phyloP scores from a whole-genome alignment of 2,888 invertebrate genomes.

The Metellina segmentata region DNA sequence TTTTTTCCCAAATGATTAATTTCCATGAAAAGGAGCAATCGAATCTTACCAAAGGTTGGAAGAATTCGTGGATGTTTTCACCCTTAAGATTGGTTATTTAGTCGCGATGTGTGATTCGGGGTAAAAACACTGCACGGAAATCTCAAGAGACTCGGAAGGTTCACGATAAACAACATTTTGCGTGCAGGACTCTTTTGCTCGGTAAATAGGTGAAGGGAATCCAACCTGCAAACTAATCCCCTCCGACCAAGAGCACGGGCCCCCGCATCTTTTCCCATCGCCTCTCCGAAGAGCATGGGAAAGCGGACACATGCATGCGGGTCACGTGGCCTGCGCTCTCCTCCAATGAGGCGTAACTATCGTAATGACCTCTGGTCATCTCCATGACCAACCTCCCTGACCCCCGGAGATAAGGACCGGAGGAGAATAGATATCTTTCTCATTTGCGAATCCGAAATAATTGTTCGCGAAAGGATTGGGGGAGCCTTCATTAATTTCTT shows the following conservation, averaged over 20 bases:
- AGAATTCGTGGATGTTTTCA: too few relatives aligned
- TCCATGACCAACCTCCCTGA: constrained; percentile 71
- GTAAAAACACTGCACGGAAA: too few relatives aligned
- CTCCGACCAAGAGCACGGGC: constrained; percentile 9
- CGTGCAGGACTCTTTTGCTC: too few relatives aligned
- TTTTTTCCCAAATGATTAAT: too few relatives aligned
- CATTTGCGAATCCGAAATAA: constrained; percentile 76
- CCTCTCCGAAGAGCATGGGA: constrained; percentile 61
- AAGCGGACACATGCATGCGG: constrained; percentile 76
- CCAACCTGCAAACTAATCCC: constrained; percentile 26
- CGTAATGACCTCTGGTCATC: constrained; percentile 77
- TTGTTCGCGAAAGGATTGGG: constrained; percentile 74
- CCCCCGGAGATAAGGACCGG: constrained; percentile 69
- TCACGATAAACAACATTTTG: too few relatives aligned
- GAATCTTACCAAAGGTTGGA: too few relatives aligned
- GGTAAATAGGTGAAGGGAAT: background rate
- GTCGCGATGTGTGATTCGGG: too few relatives aligned
- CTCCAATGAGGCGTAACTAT: constrained; percentile 70
- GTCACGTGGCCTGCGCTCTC: constrained; percentile 69
- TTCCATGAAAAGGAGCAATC: too few relatives aligned
- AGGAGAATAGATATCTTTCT: constrained; percentile 71
- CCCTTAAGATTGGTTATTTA: too few relatives aligned
- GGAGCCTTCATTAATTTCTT: constrained; percentile 74
- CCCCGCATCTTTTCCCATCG: constrained; percentile 22
- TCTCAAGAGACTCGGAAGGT: too few relatives aligned